Evolutionary conservation across 2,797 vertebrate species (phyloP), one percentile per base, ranked within the genome.

Genomic region (Acrossocheilus fasciatus): DNA sequence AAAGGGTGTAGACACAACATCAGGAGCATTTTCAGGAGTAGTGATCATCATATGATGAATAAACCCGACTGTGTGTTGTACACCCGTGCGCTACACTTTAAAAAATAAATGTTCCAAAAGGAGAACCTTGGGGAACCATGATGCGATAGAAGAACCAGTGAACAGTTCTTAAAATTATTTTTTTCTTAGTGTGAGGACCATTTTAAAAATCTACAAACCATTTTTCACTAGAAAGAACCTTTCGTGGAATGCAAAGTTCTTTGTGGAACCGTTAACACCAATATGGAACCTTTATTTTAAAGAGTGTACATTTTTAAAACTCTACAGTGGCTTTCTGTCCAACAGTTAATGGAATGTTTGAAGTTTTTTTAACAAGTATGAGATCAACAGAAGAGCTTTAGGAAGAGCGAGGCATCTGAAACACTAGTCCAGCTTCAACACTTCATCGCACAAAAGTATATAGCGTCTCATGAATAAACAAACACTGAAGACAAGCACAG

Each of bases 341-440:
- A 26, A 73, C 15, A 6, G 4, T 14, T 62, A 23, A 23, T 81
- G 77, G 84, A 86, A 86, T 86, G 84, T 86, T 74, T 20, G 54
- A 86, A 74, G 84, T 79, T 43, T 45, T 69, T 39, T 39, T 3
- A 43, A 75, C 36, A 50, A 84, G 82, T 76, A 66, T 47, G 83
- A 84, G 74, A 77, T 64, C 26, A 57, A 23, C 23, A 64, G n/a
- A 43, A 57, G 62, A 43, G 75, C 50, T 72, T 85, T 34, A 14
- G 68, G 69, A 81, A 74, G 52, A 86, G 69, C 43, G 57, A 81
- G 77, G 84, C 69, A 4, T 81, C 68, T 70, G 69, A 70, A 81
- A 74, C 54, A 14, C 77, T 20, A 36, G 15, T 54, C 77, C 68
- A 66, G 69, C 76, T 39, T 62, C 52, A 36, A 54, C 47, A 39